Evolutionary conservation across 2,113 vertebrate species (phyloP).

Genomic region (Sturnira hondurensis): DNA sequence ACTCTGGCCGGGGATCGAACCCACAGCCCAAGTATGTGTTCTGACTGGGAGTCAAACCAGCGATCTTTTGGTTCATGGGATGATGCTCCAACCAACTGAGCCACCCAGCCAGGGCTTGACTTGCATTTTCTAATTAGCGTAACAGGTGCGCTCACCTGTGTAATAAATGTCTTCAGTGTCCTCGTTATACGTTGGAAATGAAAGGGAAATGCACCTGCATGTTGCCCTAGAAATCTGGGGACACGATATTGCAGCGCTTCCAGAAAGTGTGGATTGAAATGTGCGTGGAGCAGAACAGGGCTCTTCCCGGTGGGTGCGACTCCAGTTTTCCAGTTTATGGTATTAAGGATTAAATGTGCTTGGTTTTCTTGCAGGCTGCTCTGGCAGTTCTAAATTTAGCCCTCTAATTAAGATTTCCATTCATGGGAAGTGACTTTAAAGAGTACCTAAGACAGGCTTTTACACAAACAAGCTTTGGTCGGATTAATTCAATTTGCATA

Average conservation of each 20-base stretch:
- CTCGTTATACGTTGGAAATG: background rate
- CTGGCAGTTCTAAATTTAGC: conserved; percentile 57
- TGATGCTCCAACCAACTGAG: no score
- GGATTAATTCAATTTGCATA: conserved; percentile 58
- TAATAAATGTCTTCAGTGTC: background rate
- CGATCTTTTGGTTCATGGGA: no score
- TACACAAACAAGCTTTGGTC: conserved; percentile 47
- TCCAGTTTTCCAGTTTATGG: conserved; percentile 24
- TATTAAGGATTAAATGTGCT: conserved; percentile 45
- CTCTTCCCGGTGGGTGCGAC: background rate
- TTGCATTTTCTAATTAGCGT: background rate
- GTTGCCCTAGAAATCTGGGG: background rate
- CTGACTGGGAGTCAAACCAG: no score
- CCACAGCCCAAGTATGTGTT: no score
- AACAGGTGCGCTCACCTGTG: background rate
- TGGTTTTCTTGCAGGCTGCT: conserved; percentile 32
- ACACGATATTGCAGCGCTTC: background rate
- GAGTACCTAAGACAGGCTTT: conserved; percentile 45
- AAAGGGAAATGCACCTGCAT: background rate
- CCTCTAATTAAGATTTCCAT: conserved; percentile 61
- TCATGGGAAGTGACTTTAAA: conserved; percentile 58
- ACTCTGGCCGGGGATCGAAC: no score
- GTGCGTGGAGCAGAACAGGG: background rate
- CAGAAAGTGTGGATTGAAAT: background rate
- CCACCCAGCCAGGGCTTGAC: background rate